These are phyloP conservation scores for Macrotrachela quadricornifera DNA, from an alignment of 1,140 invertebrate species.

Conservation along the genomic window DNA sequence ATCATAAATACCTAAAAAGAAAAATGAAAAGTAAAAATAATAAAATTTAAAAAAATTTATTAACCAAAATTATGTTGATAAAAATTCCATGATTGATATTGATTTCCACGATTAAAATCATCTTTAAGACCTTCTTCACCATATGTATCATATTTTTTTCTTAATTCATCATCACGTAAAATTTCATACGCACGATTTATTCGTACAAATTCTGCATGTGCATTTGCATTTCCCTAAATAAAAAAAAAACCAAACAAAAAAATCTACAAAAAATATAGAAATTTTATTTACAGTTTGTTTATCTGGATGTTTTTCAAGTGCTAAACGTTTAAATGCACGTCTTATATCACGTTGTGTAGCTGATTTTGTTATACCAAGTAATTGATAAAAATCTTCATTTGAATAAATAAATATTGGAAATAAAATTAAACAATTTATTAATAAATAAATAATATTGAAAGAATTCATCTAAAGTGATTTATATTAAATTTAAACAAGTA, in stretches of 20 bases:
- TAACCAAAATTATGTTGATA: constrained; percentile 56
- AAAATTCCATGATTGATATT: constrained; percentile 57
- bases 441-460: no score
- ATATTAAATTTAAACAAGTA: no score
- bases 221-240: constrained; percentile 37
- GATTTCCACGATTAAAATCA: constrained; percentile 27
- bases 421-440: no score
- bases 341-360: constrained; percentile 51
- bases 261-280: background rate
- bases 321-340: constrained; percentile 57
- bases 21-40: no score
- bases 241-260: constrained; percentile 28
- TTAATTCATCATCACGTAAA: constrained; percentile 52
- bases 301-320: constrained; percentile 56
- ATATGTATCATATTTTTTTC: constrained; percentile 55
- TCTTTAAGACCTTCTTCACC: constrained; percentile 47
- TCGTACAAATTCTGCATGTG: constrained; percentile 51
- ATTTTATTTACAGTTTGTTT: constrained; percentile 46
- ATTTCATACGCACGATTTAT: constrained; percentile 61
- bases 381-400: constrained; percentile 39
- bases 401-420: no score
- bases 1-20: constrained; percentile 47
- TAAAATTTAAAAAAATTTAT: no score
- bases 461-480: no score
- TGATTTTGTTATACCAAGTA: constrained; percentile 45